Conservation (phyloP, 1,140 invertebrate species). For the Drosophila mayri region DNA sequence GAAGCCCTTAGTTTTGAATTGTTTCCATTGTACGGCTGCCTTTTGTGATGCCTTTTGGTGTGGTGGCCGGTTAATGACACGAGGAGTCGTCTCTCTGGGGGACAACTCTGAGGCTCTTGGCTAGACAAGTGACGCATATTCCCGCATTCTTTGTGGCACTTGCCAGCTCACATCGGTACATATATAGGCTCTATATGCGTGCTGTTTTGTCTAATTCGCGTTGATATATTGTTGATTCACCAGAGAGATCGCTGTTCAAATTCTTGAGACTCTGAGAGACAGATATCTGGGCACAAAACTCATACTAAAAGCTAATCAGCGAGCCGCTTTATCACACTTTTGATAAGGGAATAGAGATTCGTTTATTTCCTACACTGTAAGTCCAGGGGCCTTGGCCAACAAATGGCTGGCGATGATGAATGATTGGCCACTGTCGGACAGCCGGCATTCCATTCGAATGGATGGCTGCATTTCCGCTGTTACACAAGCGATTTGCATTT, state of each 20-base stretch:
- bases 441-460: constrained; percentile 42
- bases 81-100: constrained; percentile 30
- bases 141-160: constrained; percentile 63
- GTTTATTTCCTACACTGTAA: constrained; percentile 1
- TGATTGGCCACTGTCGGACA: constrained; percentile 33
- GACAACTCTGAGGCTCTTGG: constrained; percentile 27
- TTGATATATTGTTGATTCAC: constrained; percentile 36
- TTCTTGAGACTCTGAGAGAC: constrained; percentile 3
- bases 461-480: constrained; percentile 54
- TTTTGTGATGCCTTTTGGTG: constrained; percentile 22
- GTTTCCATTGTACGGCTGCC: constrained; percentile 38
- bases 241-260: constrained; percentile 1
- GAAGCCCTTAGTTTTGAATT: constrained; percentile 13
- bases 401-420: constrained; percentile 35
- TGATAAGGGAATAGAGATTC: constrained; percentile 10
- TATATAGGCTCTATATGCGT: constrained; percentile 11
- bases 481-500: constrained; percentile 59
- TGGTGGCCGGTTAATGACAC: constrained; percentile 68
- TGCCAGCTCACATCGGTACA: constrained; percentile 44
- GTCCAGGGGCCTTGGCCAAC: constrained; percentile 22
- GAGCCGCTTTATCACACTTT: constrained; percentile 15
- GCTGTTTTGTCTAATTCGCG: constrained; percentile 26
- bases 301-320: constrained; percentile 15
- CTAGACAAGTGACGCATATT: constrained; percentile 79
- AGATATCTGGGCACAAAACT: constrained; percentile 10